These are phyloP conservation scores for Drosophila macrospina DNA, from an alignment of 2,888 invertebrate genomes.

Conservation along the genomic window DNA sequence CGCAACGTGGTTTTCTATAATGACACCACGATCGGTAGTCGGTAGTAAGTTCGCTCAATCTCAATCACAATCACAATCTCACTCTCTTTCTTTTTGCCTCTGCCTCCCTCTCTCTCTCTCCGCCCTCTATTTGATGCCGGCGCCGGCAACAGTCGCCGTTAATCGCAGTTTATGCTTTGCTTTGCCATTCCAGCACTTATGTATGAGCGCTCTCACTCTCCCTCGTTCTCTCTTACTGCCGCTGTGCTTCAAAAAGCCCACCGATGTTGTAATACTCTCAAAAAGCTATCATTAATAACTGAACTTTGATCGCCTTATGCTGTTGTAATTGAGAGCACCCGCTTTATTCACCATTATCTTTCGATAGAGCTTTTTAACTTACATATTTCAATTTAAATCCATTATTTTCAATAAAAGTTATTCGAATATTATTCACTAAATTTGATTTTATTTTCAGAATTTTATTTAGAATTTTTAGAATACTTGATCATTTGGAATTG, in stretches of 20 bases:
- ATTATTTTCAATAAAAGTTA: constrained; percentile 3
- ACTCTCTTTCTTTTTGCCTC: neutral
- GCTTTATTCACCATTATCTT: neutral
- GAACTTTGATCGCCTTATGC: neutral
- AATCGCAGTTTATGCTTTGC: constrained; percentile 72
- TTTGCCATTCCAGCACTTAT: constrained; percentile 26
- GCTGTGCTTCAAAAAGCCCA: constrained; percentile 9
- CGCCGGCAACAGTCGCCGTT: constrained; percentile 48
- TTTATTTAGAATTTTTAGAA: neutral
- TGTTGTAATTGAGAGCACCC: neutral
- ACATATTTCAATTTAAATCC: constrained; percentile 3
- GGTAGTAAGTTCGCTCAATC: constrained; percentile 1
- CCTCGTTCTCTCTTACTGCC: constrained; percentile 22
- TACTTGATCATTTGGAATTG: constrained; percentile 15
- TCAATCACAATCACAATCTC: neutral
- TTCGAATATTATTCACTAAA: neutral
- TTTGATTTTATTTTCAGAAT: neutral
- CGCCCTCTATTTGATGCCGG: neutral
- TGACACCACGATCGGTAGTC: constrained; percentile 31
- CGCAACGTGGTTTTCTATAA: constrained; percentile 68
- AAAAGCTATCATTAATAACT: constrained; percentile 7
- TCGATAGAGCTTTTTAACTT: neutral
- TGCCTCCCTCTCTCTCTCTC: neutral
- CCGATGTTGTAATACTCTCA: constrained; percentile 50
- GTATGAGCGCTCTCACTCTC: constrained; percentile 22